Conservation (phyloP, 2,888 invertebrate genomes). For the Drosophila nr. perissopoda region DNA sequence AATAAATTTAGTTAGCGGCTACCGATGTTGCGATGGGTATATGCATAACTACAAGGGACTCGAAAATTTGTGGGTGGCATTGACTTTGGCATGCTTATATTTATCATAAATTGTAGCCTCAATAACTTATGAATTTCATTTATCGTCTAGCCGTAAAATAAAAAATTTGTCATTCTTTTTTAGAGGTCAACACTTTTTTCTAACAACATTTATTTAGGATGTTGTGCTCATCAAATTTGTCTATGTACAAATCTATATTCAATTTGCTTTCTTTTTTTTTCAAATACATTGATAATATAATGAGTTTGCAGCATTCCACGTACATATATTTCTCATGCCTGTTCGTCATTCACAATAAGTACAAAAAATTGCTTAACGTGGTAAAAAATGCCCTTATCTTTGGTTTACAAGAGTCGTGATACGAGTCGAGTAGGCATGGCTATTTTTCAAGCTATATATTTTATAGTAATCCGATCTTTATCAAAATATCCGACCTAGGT, state of each 20-base stretch:
- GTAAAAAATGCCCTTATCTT: constrained; percentile 1
- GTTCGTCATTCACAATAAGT: neutral
- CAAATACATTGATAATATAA: neutral
- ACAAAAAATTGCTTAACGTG: neutral
- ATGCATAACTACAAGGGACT: constrained; percentile 32
- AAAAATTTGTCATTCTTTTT: constrained; percentile 5
- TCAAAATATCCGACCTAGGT: neutral
- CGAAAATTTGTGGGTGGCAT: constrained; percentile 48
- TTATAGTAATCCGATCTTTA: constrained; percentile 17
- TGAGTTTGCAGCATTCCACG: neutral
- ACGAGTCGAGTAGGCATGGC: neutral
- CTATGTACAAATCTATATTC: neutral
- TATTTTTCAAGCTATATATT: neutral
- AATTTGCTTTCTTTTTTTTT: neutral
- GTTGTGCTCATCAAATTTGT: neutral
- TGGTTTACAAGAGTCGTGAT: neutral
- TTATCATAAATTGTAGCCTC: constrained; percentile 46
- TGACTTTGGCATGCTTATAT: constrained; percentile 67
- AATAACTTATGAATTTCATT: constrained; percentile 34
- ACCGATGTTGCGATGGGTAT: constrained; percentile 39
- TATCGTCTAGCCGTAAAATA: constrained; percentile 2
- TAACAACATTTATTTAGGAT: neutral
- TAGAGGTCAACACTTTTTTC: constrained; percentile 38
- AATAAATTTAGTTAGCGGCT: constrained; percentile 63
- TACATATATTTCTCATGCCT: neutral